Evolutionary conservation across 2,797 vertebrate species (phyloP).

Genomic region (Myripristis murdjan): DNA sequence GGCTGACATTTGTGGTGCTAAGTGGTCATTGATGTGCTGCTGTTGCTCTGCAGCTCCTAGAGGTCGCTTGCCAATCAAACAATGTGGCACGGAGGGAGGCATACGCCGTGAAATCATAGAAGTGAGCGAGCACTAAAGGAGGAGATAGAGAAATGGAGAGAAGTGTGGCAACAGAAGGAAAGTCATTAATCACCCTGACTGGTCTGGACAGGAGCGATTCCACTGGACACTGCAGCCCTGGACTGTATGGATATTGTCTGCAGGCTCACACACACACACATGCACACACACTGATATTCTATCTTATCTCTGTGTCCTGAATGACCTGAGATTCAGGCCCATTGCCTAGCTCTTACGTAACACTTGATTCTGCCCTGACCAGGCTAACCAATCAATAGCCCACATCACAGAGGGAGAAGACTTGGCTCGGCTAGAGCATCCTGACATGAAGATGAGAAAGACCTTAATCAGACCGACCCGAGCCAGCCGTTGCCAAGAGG

Average conservation of each 20-base stretch:
- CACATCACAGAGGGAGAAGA: background rate
- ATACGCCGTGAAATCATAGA: background rate
- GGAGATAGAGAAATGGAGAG: background rate
- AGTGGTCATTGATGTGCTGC: too few relatives aligned
- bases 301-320: background rate
- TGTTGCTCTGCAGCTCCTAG: too few relatives aligned
- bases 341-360: background rate
- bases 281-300: background rate
- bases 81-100: background rate
- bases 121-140: background rate
- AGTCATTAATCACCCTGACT: constrained; percentile 25
- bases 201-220: constrained; percentile 1
- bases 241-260: background rate
- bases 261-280: background rate
- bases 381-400: background rate
- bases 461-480: background rate
- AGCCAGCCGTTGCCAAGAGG: background rate
- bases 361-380: constrained; percentile 1
- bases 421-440: background rate
- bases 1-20: too few relatives aligned
- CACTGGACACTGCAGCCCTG: background rate
- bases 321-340: background rate
- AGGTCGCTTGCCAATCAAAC: too few relatives aligned
- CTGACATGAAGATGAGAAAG: background rate
- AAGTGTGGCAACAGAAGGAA: background rate